Conservation (phyloP, 2,888 invertebrate genomes). For the Charanyca ferruginea region DNA sequence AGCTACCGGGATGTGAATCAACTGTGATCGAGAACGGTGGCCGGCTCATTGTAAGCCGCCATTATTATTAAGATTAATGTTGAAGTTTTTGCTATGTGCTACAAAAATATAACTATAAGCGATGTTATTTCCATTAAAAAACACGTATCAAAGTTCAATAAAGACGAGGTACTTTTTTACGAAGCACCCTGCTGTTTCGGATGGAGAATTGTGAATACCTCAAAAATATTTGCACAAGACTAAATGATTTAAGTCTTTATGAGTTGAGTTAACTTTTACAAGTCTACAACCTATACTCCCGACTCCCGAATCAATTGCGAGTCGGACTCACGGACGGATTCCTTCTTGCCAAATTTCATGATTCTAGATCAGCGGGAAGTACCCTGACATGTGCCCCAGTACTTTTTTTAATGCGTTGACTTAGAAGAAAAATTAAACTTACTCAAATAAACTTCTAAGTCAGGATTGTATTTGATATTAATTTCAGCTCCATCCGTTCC, state of each 20-base stretch:
- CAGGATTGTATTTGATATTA: too few species aligned
- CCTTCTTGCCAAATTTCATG: too few species aligned
- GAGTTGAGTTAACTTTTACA: neutral
- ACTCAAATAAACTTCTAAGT: too few species aligned
- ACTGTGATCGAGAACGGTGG: slow-evolving; percentile 25
- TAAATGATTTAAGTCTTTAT: neutral
- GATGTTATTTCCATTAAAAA: slow-evolving; percentile 12
- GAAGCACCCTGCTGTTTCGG: slow-evolving; percentile 5
- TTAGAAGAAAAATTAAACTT: too few species aligned
- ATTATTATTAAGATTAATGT: slow-evolving; percentile 46
- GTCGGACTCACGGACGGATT: too few species aligned
- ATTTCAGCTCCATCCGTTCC: too few species aligned
- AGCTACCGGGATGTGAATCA: slow-evolving; percentile 9
- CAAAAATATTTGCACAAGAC: neutral
- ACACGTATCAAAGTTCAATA: slow-evolving; percentile 11
- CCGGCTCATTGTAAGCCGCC: slow-evolving; percentile 22
- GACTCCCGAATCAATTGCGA: too few species aligned
- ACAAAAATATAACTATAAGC: slow-evolving; percentile 1
- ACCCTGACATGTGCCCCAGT: too few species aligned
- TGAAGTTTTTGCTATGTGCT: slow-evolving; percentile 20
- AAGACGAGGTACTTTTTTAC: neutral
- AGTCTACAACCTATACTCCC: too few species aligned
- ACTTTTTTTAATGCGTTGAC: too few species aligned
- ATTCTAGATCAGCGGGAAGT: too few species aligned
- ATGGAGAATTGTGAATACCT: neutral